These are phyloP conservation scores for Stenodema calcarata DNA, from an alignment of 2,888 invertebrate species.

Conservation along the genomic window DNA sequence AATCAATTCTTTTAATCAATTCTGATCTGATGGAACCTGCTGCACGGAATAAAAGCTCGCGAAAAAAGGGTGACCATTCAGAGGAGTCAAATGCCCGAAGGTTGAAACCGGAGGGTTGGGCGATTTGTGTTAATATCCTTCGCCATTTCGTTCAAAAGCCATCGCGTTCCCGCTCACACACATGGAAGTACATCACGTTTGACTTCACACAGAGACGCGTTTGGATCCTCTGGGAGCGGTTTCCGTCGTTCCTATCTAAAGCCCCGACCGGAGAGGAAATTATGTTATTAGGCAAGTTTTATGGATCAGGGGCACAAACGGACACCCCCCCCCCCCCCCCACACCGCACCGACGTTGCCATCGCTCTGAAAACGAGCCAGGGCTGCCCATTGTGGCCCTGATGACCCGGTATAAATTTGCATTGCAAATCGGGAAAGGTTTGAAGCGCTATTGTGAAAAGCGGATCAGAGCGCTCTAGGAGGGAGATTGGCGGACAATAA, in stretches of 20 bases:
- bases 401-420: constrained; percentile 43
- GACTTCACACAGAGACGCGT: background rate
- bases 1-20: background rate
- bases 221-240: constrained; percentile 34
- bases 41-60: background rate
- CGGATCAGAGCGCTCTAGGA: background rate
- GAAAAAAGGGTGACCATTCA: background rate
- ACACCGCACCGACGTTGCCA: background rate
- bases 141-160: constrained; percentile 35
- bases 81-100: background rate
- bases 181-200: background rate
- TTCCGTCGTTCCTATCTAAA: constrained; percentile 30
- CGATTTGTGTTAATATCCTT: constrained; percentile 30
- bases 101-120: background rate
- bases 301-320: constrained; percentile 33
- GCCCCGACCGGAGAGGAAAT: constrained; percentile 33
- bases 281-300: constrained; percentile 48
- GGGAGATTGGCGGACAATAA: constrained; percentile 21
- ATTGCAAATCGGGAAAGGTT: constrained; percentile 37
- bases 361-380: constrained; percentile 6
- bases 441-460: constrained; percentile 6
- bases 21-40: background rate
- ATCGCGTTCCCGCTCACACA: background rate
- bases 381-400: constrained; percentile 11
- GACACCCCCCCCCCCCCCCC: too few relatives aligned